Evolutionary conservation across 2,113 vertebrate species (phyloP), one percentile per base, ranked within the genome.

Genomic region (Asarcornis scutulata): DNA sequence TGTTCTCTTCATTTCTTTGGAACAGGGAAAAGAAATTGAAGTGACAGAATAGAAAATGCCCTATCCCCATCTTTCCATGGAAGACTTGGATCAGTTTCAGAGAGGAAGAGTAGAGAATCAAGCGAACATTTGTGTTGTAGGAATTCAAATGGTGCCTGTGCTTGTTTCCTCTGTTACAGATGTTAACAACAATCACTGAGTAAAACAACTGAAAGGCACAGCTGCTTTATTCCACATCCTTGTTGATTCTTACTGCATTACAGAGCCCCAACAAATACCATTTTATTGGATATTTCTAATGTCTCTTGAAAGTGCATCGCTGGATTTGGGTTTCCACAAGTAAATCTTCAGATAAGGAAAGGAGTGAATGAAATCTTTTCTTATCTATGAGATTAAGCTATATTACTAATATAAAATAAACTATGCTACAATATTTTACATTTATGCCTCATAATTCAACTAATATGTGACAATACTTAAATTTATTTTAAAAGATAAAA

Each of bases 201-300:
- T 94, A 91, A 94, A 97, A 88, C 44, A 96, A 95, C 78, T 46
- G 92, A 97, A 88, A 96, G 80, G 69, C 98, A 97, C 97, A 98
- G 96, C 97, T 98, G 97, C 83, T 98, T 98, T 96, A 97, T 97
- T 95, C 82, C 75, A 96, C 73, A 96, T 93, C 93, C 95, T 97
- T 97, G 97, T 97, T 98, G 96, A 97, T 97, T 95, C 82, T 90
- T 87, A 91, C 95, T 90, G 13, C 96, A 95, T 97, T 94, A 88
- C 68, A 94, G 82, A 96, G 77, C 64, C 92, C 58, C 75, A 95
- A 93, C 96, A 97, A 97, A 98, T 92, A 96, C 93, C 91, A 95
- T 96, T 98, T 93, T 84, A 96, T 97, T 97, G 96, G 96, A 95
- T 93, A 96, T 96, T 96, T 97, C 93, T 98, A 95, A 97, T 98